Conservation (phyloP, 2,797 vertebrate species). For the Acanthurus lineatus region DNA sequence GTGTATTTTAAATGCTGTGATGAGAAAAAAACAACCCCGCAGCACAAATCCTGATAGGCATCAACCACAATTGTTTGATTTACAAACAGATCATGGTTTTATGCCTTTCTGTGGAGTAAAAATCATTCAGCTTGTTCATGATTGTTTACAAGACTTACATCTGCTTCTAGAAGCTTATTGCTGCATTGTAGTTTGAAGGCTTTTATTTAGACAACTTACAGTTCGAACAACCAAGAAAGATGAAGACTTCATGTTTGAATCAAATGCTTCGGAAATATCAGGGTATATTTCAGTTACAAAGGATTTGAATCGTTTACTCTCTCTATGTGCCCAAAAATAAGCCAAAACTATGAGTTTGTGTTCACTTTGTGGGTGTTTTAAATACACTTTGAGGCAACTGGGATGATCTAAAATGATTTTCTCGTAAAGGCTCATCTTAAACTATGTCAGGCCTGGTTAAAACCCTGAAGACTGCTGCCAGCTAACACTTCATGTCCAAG, state of each 20-base stretch:
- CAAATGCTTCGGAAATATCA: neutral
- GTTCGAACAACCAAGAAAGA: neutral
- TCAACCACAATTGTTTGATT: neutral
- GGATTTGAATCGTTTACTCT: neutral
- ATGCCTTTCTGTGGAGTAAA: neutral
- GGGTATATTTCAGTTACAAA: no score
- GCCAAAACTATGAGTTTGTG: neutral
- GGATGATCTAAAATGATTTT: constrained; percentile 8
- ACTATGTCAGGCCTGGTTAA: constrained; percentile 5
- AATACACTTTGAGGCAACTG: neutral
- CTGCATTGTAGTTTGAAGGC: neutral
- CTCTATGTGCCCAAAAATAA: neutral
- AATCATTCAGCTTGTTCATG: neutral
- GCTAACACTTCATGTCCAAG: neutral
- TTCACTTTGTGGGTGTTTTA: neutral
- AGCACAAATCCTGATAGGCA: neutral
- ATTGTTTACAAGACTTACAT: neutral
- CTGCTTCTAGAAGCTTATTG: neutral
- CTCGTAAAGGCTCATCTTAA: neutral
- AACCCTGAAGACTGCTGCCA: constrained; percentile 20
- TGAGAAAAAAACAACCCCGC: neutral
- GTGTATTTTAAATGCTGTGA: constrained; percentile 5
- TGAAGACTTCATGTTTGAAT: constrained; percentile 1
- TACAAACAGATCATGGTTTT: constrained; percentile 7
- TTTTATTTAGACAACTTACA: neutral